Evolutionary conservation across 2,113 vertebrate genomes (phyloP), one percentile per base, ranked within the genome.

Genomic region (Leucosticte australis): DNA sequence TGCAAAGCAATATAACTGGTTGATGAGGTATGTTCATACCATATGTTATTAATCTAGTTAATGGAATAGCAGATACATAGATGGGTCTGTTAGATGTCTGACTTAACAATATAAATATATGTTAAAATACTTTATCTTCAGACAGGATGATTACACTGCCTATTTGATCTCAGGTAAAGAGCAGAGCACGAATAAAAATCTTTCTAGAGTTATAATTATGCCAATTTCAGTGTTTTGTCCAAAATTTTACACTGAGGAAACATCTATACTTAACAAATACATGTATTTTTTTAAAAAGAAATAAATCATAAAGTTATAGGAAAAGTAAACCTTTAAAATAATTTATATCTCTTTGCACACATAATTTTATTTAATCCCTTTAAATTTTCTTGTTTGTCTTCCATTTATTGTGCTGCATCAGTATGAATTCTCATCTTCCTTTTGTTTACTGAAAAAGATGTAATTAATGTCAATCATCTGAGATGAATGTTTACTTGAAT

Each of bases 41-140:
- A 62, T 86, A 91, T 63, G 60, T 63, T 96, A 76, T 93, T 96
- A 95, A 90, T 97, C 88, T 95, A 90, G 87, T 89, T 96, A 97
- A 97, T 93, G 75, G 87, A 97, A 94, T 83, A 96, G 87, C 57
- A 96, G 96, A 97, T 96, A 92, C 27, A 71, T 65, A 76, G 69
- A 24, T 65, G 33, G 18, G 30, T 88, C 30, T 91, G 53, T 93
- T 96, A 93, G 85, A 76, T 89, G 22, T 71, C 47, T 3, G 2
- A 81, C 37, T 89, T 91, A 85, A 71, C 59, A 92, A 62, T 47
- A 89, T 44, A 19, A 15, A 82, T 86, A 93, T 79, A 50, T 56
- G 15, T n/a, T 83, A 28, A 88, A 46, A 69, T 90, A 87, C 76
- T 94, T 94, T 79, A 74, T 90, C 75, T 89, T 78, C 23, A 42